Evolutionary conservation across 2,113 vertebrate species (phyloP).

Genomic region (Tamias sibiricus): DNA sequence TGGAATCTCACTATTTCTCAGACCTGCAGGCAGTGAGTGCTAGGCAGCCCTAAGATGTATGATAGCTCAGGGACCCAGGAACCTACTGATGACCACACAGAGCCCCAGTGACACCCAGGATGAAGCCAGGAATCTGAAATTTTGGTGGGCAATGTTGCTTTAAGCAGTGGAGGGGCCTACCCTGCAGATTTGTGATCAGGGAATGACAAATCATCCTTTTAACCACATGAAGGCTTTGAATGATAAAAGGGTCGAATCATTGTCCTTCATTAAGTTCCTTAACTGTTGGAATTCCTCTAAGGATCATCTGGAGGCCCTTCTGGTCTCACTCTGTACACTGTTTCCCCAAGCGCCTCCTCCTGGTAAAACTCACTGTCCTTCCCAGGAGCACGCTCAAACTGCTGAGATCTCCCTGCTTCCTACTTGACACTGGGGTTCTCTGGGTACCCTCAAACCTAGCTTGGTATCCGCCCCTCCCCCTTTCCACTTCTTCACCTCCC

Average conservation of each 20-base stretch:
- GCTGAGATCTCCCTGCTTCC: not conserved
- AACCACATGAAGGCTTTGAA: not conserved
- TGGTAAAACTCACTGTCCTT: not conserved
- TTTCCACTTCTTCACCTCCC: not conserved
- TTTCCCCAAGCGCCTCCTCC: not conserved
- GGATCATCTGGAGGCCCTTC: not conserved
- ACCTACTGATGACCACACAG: accelerated
- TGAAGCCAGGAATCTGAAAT: not conserved
- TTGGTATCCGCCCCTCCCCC: not conserved
- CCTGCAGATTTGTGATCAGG: not conserved
- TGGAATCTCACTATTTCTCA: not conserved
- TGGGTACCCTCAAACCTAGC: not conserved
- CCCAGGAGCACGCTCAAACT: not conserved
- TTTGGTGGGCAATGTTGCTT: not conserved
- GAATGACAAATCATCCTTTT: conserved; percentile 4
- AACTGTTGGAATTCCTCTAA: conserved; percentile 3
- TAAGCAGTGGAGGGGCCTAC: not conserved
- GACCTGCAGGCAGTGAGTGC: not conserved
- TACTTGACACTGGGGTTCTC: not conserved
- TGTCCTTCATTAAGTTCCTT: conserved; percentile 18
- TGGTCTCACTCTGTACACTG: not conserved
- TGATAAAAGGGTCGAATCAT: not conserved
- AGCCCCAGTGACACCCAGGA: not conserved
- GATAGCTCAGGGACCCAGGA: accelerated
- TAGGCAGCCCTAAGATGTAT: not conserved